These are phyloP conservation scores for Leucophenga maculata DNA, from an alignment of 2,888 invertebrate species.

Conservation along the genomic window DNA sequence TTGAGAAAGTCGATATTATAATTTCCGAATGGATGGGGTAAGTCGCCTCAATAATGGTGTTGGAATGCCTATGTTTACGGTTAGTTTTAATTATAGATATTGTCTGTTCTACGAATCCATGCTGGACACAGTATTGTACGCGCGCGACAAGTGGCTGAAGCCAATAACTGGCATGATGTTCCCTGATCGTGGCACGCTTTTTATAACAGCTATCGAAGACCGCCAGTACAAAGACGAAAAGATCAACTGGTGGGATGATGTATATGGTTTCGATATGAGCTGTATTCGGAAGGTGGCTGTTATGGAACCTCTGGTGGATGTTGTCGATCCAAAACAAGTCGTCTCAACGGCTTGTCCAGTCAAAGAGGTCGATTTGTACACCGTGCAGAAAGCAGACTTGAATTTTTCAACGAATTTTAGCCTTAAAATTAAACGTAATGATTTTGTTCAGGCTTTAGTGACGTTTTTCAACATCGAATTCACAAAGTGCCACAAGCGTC, in stretches of 20 bases:
- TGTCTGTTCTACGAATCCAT: constrained; percentile 98
- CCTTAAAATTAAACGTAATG: constrained; percentile 88
- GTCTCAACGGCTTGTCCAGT: constrained; percentile 95
- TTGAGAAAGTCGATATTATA: constrained; percentile 94
- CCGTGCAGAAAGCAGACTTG: constrained; percentile 95
- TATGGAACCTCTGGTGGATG: constrained; percentile 97
- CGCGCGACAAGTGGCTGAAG: constrained; percentile 97
- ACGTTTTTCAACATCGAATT: constrained; percentile 99
- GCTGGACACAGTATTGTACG: constrained; percentile 98
- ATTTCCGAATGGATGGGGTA: constrained; percentile 86
- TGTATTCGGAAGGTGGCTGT: constrained; percentile 98
- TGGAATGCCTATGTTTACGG: neutral
- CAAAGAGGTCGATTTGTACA: constrained; percentile 98
- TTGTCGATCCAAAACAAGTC: constrained; percentile 98
- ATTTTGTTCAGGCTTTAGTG: constrained; percentile 97
- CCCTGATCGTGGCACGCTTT: constrained; percentile 94
- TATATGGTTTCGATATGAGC: constrained; percentile 99
- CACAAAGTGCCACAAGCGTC: constrained; percentile 98
- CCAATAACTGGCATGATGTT: constrained; percentile 94
- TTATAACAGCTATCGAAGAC: constrained; percentile 94
- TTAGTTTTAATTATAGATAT: constrained; percentile 72
- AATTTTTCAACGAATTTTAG: constrained; percentile 92
- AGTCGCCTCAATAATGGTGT: constrained; percentile 71
- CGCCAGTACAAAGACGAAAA: constrained; percentile 99
- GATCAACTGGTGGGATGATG: constrained; percentile 99